Percentiles rank a stretch among this genome's conserved stretches.
phyloP scores from a whole-genome alignment of 2,888 invertebrate species.

The Acleris emargana region DNA sequence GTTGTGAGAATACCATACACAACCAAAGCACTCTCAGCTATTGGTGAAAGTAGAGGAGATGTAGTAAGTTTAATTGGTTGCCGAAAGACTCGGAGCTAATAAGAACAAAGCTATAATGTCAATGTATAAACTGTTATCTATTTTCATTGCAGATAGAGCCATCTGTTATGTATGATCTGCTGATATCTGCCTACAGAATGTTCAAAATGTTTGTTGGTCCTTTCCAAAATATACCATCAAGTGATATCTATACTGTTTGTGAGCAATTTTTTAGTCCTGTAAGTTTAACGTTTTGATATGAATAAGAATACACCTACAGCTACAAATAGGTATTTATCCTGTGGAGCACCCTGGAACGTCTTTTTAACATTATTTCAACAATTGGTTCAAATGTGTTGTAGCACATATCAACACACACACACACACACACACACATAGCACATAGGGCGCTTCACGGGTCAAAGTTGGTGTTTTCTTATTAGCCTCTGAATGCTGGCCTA shows the following conservation, averaged over 20 bases:
- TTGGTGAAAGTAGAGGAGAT: constrained; percentile 91
- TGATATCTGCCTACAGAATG: constrained; percentile 88
- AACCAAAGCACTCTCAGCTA: constrained; percentile 87
- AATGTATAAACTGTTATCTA: not conserved
- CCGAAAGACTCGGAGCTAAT: not conserved
- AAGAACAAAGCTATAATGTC: too few relatives aligned
- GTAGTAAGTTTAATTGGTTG: constrained; percentile 82
- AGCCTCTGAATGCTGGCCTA: too few relatives aligned
- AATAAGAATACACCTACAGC: too few relatives aligned
- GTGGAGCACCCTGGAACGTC: too few relatives aligned
- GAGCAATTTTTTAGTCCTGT: constrained; percentile 92
- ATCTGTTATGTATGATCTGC: constrained; percentile 70
- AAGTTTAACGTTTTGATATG: constrained; percentile 53
- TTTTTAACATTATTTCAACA: too few relatives aligned
- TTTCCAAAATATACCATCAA: constrained; percentile 85
- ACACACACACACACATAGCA: too few relatives aligned
- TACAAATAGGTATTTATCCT: too few relatives aligned
- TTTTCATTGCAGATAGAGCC: constrained; percentile 67
- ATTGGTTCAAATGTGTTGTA: too few relatives aligned
- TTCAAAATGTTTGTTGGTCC: constrained; percentile 93
- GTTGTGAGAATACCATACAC: constrained; percentile 90
- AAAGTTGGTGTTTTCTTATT: too few relatives aligned
- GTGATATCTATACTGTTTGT: constrained; percentile 87
- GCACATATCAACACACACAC: too few relatives aligned
- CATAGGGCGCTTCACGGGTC: too few relatives aligned